Evolutionary conservation across 1,140 invertebrate species (phyloP).

Genomic region (Zaprionus lachaisei): DNA sequence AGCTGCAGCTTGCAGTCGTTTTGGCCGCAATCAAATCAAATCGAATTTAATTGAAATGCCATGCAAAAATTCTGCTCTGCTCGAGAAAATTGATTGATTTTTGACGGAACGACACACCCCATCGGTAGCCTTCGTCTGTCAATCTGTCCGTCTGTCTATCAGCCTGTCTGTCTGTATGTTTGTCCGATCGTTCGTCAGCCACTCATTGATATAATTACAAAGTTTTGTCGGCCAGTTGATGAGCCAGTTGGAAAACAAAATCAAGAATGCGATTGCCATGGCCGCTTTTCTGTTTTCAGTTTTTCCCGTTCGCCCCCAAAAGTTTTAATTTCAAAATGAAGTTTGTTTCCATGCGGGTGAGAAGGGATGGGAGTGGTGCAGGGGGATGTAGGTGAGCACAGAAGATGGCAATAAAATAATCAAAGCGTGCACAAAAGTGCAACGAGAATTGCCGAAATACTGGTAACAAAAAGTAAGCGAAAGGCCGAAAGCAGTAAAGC

Average conservation of each 20-base stretch:
- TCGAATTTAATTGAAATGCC: conserved; percentile 76
- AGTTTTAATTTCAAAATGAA: conserved; percentile 80
- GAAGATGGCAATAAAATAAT: conserved; percentile 74
- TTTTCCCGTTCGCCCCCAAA: conserved; percentile 46
- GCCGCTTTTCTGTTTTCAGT: conserved; percentile 9
- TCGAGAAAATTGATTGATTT: conserved; percentile 74
- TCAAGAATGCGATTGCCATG: conserved; percentile 74
- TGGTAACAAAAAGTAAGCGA: conserved; percentile 73
- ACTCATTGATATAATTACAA: conserved; percentile 81
- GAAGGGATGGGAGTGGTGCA: neutral
- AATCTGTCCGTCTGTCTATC: neutral
- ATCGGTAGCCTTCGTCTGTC: neutral
- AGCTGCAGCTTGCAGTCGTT: conserved; percentile 14
- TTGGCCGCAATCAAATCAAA: conserved; percentile 53
- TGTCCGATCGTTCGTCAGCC: conserved; percentile 2
- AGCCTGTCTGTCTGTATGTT: neutral
- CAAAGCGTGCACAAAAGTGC: conserved; percentile 81
- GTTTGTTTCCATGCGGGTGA: conserved; percentile 51
- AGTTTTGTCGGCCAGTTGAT: conserved; percentile 78
- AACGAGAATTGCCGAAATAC: conserved; percentile 77
- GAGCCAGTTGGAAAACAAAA: conserved; percentile 80
- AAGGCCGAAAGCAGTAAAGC: conserved; percentile 37
- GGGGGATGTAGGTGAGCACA: neutral
- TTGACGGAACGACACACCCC: conserved; percentile 48
- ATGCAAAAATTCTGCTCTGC: conserved; percentile 72